Conservation (phyloP, 2,113 vertebrate genomes). For the Notothenia rossii region DNA sequence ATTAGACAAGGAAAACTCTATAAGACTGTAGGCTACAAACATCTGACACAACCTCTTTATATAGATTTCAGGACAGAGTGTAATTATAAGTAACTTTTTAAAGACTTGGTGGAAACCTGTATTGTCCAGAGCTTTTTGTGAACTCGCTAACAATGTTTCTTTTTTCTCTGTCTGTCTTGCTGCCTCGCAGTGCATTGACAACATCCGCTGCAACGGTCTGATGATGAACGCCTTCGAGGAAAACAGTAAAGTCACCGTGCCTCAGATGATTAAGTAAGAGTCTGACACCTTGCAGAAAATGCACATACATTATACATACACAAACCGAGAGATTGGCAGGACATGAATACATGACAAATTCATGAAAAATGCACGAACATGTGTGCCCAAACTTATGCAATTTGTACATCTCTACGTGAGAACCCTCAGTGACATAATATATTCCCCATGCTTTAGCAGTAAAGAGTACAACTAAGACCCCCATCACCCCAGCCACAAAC, state of each 20-base stretch:
- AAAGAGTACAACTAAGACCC: too few species aligned
- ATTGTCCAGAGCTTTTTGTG: neutral
- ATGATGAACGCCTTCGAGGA: constrained; percentile 99
- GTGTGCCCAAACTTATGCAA: neutral
- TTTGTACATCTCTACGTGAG: neutral
- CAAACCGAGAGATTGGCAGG: constrained; percentile 7
- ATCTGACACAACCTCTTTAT: neutral
- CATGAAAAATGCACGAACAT: neutral
- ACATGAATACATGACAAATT: constrained; percentile 18
- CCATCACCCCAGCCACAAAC: too few species aligned
- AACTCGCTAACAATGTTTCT: neutral
- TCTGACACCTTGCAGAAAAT: neutral
- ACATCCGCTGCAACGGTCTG: constrained; percentile 97
- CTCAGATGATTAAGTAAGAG: constrained; percentile 98
- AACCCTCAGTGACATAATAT: neutral
- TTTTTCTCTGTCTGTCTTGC: constrained; percentile 16
- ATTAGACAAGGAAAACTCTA: neutral
- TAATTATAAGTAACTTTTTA: neutral
- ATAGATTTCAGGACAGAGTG: neutral
- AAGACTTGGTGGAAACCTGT: neutral
- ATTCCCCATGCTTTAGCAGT: too few species aligned
- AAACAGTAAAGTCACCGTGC: constrained; percentile 96
- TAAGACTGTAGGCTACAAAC: neutral
- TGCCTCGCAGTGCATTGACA: constrained; percentile 92
- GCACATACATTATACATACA: constrained; percentile 32